Conservation (phyloP, 2,888 invertebrate species). For the Steinernema scapterisci region DNA sequence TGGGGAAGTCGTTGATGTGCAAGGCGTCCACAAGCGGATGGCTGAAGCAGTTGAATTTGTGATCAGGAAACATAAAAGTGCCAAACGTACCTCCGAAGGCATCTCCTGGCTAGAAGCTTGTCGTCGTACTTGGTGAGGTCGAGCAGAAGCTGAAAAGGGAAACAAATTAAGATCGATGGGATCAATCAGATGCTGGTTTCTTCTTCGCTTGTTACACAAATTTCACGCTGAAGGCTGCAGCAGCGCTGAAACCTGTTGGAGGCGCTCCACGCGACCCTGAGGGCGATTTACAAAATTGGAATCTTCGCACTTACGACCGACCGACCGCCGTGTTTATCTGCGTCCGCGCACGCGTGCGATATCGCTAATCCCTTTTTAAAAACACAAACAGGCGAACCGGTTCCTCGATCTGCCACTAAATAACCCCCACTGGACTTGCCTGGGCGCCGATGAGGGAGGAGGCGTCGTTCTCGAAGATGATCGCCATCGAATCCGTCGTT, state of each 20-base stretch:
- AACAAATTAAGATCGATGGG: slow-evolving; percentile 2
- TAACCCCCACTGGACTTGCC: slow-evolving; percentile 36
- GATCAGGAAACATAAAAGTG: too few relatives aligned
- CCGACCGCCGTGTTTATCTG: slow-evolving; percentile 14
- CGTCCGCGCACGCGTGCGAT: neutral
- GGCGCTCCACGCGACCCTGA: neutral
- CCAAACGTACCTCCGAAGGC: slow-evolving; percentile 39
- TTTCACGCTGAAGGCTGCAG: neutral
- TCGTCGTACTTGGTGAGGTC: slow-evolving; percentile 56
- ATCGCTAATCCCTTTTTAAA: slow-evolving; percentile 4
- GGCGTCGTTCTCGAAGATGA: slow-evolving; percentile 61
- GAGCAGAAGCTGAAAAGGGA: slow-evolving; percentile 54
- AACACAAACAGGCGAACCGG: slow-evolving; percentile 3
- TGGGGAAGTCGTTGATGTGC: slow-evolving; percentile 64
- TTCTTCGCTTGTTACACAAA: neutral
- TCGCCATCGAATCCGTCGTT: slow-evolving; percentile 54
- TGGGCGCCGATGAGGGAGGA: slow-evolving; percentile 61
- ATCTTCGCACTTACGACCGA: slow-evolving; percentile 5
- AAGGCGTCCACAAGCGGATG: slow-evolving; percentile 61
- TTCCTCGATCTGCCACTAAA: neutral
- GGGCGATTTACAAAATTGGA: slow-evolving; percentile 8
- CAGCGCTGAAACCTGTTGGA: slow-evolving; percentile 24
- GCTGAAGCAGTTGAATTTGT: neutral
- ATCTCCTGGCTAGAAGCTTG: slow-evolving; percentile 53
- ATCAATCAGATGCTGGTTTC: neutral